A percentile compares a stretch with the other conserved stretches of the same genome.
phyloP scores from a whole-genome alignment of 2,888 invertebrate genomes.

The Frankliniella intonsa region DNA sequence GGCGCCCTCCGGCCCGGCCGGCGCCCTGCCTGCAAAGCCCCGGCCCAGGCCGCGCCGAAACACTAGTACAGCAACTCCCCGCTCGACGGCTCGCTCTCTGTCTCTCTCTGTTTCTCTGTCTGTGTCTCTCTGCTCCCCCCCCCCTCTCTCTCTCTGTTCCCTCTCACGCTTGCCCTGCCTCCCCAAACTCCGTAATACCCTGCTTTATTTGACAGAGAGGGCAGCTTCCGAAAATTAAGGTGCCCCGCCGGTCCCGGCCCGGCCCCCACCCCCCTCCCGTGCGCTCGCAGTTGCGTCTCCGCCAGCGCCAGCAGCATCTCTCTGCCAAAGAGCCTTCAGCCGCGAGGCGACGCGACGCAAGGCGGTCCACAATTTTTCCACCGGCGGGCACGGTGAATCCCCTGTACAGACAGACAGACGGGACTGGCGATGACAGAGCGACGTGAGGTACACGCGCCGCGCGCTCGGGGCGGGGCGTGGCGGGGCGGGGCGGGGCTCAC shows the following conservation, averaged over 20 bases:
- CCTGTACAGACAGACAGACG: too few species aligned
- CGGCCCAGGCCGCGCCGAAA: background rate
- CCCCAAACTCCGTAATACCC: background rate
- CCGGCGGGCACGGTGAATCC: too few species aligned
- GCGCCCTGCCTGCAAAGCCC: background rate
- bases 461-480: too few species aligned
- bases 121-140: background rate
- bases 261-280: background rate
- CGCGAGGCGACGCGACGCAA: background rate
- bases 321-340: background rate
- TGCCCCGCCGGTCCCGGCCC: too few species aligned
- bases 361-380: too few species aligned
- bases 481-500: too few species aligned
- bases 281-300: background rate
- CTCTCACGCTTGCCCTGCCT: background rate
- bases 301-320: background rate
- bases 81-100: background rate
- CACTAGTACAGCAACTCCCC: conserved; percentile 3
- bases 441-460: too few species aligned
- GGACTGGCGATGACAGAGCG: too few species aligned
- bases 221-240: conserved; percentile 8
- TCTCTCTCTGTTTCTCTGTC: background rate
- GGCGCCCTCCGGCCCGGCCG: too few species aligned
- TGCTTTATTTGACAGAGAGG: conserved; percentile 12
- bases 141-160: background rate